These are phyloP conservation scores for Palaemon carinicauda DNA, from an alignment of 1,140 invertebrate genomes.

Conservation along the genomic window DNA sequence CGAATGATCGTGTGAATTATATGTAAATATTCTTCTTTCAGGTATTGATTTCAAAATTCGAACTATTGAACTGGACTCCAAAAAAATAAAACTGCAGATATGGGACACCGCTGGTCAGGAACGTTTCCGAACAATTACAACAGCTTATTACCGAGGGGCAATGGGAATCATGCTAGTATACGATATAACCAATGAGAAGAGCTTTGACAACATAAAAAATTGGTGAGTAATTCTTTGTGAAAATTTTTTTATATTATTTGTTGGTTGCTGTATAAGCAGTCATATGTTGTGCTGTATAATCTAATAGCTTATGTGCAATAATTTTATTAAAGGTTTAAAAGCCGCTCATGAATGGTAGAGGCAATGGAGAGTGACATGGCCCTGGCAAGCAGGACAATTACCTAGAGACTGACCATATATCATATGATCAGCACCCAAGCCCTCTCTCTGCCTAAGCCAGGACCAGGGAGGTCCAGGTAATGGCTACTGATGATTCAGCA, in stretches of 20 bases:
- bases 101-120: conserved; percentile 79
- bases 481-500: too few relatives aligned
- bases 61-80: conserved; percentile 96
- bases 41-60: conserved; percentile 99
- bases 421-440: too few relatives aligned
- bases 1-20: background rate
- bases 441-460: too few relatives aligned
- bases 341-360: too few relatives aligned
- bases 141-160: conserved; percentile 72
- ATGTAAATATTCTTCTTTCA: conserved; percentile 68
- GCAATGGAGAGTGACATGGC: too few relatives aligned
- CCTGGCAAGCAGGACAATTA: too few relatives aligned
- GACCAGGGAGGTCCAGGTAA: too few relatives aligned
- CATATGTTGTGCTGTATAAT: too few relatives aligned
- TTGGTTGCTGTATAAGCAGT: too few relatives aligned
- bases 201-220: conserved; percentile 70
- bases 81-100: conserved; percentile 98
- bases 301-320: too few relatives aligned
- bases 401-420: too few relatives aligned
- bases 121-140: conserved; percentile 74
- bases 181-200: conserved; percentile 69
- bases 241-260: background rate
- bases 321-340: too few relatives aligned
- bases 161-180: conserved; percentile 71
- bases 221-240: conserved; percentile 62